Evolutionary conservation across 2,797 vertebrate genomes (phyloP).

Genomic region (Manis pentadactyla): DNA sequence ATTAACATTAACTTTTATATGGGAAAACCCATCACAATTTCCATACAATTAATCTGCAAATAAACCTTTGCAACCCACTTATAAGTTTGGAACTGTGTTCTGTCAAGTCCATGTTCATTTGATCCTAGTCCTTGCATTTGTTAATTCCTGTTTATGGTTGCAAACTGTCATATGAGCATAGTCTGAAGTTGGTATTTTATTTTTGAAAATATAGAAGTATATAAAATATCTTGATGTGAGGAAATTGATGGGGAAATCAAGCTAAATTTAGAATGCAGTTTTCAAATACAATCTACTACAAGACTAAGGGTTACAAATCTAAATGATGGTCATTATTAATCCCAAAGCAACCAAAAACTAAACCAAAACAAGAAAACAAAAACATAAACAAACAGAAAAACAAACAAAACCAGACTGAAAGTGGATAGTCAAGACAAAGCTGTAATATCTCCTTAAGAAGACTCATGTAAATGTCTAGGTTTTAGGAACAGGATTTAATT

Average conservation of each 20-base stretch:
- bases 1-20: not conserved
- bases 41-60: not conserved
- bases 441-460: not conserved
- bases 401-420: not conserved
- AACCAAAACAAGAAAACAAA: not conserved
- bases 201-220: conserved; percentile 19
- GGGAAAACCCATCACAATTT: not conserved
- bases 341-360: not conserved
- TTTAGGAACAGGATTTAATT: not conserved
- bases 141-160: not conserved
- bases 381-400: not conserved
- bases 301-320: not conserved
- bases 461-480: not conserved
- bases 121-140: not conserved
- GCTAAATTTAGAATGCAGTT: not conserved
- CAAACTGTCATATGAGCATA: not conserved
- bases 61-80: not conserved
- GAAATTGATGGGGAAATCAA: not conserved
- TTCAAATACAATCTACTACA: conserved; percentile 1
- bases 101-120: not conserved
- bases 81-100: not conserved
- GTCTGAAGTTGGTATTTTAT: not conserved
- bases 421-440: not conserved
- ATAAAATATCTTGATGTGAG: not conserved
- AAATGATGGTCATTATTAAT: not conserved